Conservation (phyloP, 2,797 vertebrate genomes). For the Petrocephalus schoutedeni region DNA sequence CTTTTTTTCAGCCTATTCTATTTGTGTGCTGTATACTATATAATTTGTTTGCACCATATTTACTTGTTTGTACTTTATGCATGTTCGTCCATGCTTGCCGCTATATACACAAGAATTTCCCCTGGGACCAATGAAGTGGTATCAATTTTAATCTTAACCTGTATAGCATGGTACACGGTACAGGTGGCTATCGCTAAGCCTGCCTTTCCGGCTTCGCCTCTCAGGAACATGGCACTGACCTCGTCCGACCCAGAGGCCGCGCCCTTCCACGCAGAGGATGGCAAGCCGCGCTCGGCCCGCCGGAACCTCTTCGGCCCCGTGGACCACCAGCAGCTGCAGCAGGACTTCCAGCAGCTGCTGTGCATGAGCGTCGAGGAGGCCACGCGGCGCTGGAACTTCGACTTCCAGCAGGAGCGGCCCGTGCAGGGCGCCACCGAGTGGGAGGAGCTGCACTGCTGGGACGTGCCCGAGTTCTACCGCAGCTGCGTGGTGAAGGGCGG, state of each 20-base stretch:
- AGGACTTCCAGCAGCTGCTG: conserved; percentile 65
- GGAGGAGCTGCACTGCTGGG: conserved; percentile 59
- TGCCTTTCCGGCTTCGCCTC: not conserved
- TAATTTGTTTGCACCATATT: not conserved
- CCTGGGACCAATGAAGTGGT: not conserved
- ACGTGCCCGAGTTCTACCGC: conserved; percentile 67
- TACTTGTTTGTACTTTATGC: not conserved
- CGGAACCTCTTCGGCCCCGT: conserved; percentile 69
- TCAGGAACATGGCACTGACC: conserved; percentile 52
- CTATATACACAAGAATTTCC: not conserved
- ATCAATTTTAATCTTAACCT: not conserved
- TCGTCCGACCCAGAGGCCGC: conserved; percentile 34
- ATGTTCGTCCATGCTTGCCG: not conserved
- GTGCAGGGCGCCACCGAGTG: conserved; percentile 52
- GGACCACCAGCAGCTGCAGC: conserved; percentile 65
- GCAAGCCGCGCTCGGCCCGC: conserved; percentile 38
- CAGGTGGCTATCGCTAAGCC: not conserved
- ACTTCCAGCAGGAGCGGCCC: conserved; percentile 57
- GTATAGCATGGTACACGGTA: not conserved
- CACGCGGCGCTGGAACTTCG: conserved; percentile 69
- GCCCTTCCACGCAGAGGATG: conserved; percentile 34
- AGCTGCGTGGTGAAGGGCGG: conserved; percentile 45
- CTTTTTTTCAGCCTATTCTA: not conserved
- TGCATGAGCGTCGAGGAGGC: conserved; percentile 51
- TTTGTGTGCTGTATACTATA: not conserved